Conservation (phyloP, 2,797 vertebrate species). For the Bovichtus variegatus region DNA sequence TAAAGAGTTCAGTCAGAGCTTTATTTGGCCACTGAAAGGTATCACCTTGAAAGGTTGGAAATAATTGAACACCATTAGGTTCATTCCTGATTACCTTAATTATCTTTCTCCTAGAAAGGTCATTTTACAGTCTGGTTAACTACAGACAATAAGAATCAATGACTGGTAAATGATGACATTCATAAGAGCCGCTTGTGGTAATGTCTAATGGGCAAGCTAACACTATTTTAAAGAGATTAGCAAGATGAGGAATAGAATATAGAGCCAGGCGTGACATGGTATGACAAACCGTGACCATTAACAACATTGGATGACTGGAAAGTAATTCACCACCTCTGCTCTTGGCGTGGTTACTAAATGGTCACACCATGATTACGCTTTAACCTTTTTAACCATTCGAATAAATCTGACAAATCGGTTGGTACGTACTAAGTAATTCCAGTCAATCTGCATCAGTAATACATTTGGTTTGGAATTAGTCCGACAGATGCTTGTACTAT, state of each 20-base stretch:
- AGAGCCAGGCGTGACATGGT: conserved; percentile 63
- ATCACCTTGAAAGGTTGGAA: conserved; percentile 67
- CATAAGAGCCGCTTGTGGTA: conserved; percentile 62
- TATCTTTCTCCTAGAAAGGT: conserved; percentile 64
- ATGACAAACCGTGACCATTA: conserved; percentile 56
- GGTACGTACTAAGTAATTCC: conserved; percentile 6
- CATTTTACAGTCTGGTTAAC: conserved; percentile 74
- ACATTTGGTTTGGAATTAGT: conserved; percentile 25
- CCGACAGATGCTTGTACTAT: conserved; percentile 9
- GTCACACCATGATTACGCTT: conserved; percentile 55
- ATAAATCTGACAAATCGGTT: conserved; percentile 44
- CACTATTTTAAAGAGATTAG: conserved; percentile 72
- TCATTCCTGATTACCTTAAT: conserved; percentile 67
- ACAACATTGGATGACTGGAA: conserved; percentile 37
- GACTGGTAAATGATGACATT: conserved; percentile 68
- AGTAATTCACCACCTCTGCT: conserved; percentile 45
- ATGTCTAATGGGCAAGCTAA: conserved; percentile 69
- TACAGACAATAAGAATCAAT: conserved; percentile 73
- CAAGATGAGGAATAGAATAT: conserved; percentile 59
- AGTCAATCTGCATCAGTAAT: conserved; percentile 11
- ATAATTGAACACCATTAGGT: conserved; percentile 54
- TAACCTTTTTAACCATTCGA: conserved; percentile 54
- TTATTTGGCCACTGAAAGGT: conserved; percentile 39
- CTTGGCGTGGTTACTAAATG: conserved; percentile 25
- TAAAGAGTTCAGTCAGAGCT: conserved; percentile 34